Percentiles rank a stretch among this genome's conserved stretches.
phyloP scores from a whole-genome alignment of 2,797 vertebrate species.

The Rhinogobio ventralis region DNA sequence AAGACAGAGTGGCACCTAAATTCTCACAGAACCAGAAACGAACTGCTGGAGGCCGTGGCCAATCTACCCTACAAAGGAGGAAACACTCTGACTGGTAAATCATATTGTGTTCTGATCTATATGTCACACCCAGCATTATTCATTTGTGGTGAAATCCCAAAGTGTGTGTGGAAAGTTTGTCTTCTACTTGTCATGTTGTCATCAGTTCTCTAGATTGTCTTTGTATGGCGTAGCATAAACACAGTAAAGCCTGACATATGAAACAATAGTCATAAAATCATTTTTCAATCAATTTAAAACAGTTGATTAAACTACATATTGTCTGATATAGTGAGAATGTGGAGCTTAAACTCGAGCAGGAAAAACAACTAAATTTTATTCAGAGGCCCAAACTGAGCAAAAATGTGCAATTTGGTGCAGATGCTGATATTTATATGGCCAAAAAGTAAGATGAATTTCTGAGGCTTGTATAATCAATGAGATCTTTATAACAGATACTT shows the following conservation, averaged over 20 bases:
- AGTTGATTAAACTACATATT: neutral
- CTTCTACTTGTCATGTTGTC: neutral
- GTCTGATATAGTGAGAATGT: neutral
- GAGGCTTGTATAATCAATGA: neutral
- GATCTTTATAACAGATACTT: neutral
- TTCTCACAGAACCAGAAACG: constrained; percentile 82
- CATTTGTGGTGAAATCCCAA: neutral
- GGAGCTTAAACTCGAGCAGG: neutral
- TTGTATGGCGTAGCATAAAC: neutral
- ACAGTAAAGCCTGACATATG: neutral
- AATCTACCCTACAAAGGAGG: constrained; percentile 98
- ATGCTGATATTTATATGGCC: neutral
- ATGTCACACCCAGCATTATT: neutral
- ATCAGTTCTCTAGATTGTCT: neutral
- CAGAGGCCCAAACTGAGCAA: neutral
- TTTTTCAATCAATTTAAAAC: no score
- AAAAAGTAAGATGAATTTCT: neutral
- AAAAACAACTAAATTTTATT: neutral
- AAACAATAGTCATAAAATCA: neutral
- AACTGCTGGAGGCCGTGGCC: constrained; percentile 89
- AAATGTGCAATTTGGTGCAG: neutral
- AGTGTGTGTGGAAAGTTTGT: neutral
- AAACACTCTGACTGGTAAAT: constrained; percentile 94
- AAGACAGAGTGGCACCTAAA: constrained; percentile 97
- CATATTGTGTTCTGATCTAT: neutral